Percentiles rank a stretch among this genome's conserved stretches.
Evolutionary conservation across 2,888 invertebrate species (phyloP).

Genomic region (Andrena hattorfiana): DNA sequence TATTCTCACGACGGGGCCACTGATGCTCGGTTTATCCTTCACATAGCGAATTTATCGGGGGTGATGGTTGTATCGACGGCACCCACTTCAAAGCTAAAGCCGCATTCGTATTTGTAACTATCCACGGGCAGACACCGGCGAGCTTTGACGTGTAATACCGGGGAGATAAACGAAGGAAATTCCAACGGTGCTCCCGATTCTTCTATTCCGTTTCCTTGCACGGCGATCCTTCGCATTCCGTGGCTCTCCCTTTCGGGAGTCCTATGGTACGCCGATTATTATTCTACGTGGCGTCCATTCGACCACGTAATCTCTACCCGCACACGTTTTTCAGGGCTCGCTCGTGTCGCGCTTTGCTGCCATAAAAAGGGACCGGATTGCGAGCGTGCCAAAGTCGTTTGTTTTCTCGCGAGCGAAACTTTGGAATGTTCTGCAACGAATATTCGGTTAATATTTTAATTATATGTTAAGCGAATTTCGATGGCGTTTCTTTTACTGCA

Average conservation of each 20-base stretch:
- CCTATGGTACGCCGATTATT: constrained; percentile 57
- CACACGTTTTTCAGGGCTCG: neutral
- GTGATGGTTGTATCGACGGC: constrained; percentile 45
- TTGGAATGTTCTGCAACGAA: neutral
- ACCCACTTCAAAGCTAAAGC: constrained; percentile 45
- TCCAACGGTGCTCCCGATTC: constrained; percentile 1
- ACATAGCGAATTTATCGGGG: constrained; percentile 59
- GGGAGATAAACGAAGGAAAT: constrained; percentile 46
- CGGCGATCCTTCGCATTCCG: constrained; percentile 7
- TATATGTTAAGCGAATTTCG: neutral
- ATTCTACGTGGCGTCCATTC: constrained; percentile 36
- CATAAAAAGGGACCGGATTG: constrained; percentile 9
- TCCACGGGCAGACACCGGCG: constrained; percentile 42
- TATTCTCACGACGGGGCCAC: constrained; percentile 33
- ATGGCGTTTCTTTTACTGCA: neutral
- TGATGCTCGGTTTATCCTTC: constrained; percentile 57
- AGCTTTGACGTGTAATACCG: constrained; percentile 63
- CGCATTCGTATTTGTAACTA: constrained; percentile 60
- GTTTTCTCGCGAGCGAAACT: neutral
- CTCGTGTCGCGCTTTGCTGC: neutral
- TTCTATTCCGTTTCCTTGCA: neutral
- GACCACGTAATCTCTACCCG: constrained; percentile 31
- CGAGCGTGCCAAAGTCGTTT: constrained; percentile 17
- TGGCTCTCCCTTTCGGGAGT: constrained; percentile 6
- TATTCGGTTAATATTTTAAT: constrained; percentile 7